Percentiles rank a stretch among this genome's conserved stretches.
Evolutionary conservation across 2,113 vertebrate genomes (phyloP).

Genomic region (Ptilonorhynchus violaceus): DNA sequence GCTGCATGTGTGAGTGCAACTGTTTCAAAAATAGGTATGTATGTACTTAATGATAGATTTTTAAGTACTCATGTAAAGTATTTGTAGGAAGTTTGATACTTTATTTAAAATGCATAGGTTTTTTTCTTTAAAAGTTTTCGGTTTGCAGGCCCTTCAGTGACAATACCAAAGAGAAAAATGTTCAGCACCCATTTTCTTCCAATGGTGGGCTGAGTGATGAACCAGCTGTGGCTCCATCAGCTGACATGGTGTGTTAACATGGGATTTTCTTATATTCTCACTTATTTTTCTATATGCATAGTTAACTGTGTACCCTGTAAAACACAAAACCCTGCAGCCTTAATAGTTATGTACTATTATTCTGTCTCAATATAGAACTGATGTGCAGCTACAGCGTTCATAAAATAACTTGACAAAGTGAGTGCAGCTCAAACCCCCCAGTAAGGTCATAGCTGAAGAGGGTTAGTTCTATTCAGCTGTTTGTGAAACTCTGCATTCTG

Average conservation of each 20-base stretch:
- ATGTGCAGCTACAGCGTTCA: background rate
- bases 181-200: background rate
- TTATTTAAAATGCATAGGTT: background rate
- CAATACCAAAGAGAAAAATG: background rate
- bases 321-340: background rate
- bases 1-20: accelerated
- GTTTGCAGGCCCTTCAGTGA: slow-evolving; percentile 27
- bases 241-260: slow-evolving; percentile 45
- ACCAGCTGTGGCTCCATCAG: background rate
- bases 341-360: background rate
- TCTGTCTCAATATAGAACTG: background rate
- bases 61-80: background rate
- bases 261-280: background rate
- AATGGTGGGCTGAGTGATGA: background rate
- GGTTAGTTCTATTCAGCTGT: background rate
- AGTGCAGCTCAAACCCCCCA: background rate
- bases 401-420: background rate
- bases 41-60: background rate
- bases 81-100: background rate
- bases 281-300: background rate
- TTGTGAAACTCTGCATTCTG: background rate
- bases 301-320: background rate
- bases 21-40: background rate
- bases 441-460: background rate
- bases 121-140: background rate